A percentile compares a stretch with the other conserved stretches of the same genome.
Evolutionary conservation across 37 sponge, comb jelly and placozoan genomes (phyloP).

Genomic region (Haliclona indistincta): DNA sequence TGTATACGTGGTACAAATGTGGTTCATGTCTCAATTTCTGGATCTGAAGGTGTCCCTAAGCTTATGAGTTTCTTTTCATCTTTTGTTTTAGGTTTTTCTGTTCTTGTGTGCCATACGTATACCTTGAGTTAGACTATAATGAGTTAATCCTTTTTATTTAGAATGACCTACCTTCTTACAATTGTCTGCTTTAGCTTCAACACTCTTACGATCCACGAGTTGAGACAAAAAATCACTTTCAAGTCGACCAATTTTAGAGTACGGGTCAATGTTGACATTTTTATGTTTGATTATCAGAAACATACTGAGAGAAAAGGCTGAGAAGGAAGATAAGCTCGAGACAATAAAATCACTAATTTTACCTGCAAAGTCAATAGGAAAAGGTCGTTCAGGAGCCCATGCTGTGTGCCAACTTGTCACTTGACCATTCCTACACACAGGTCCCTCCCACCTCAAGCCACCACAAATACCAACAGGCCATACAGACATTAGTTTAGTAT

Average conservation of each 20-base stretch:
- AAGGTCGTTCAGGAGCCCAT: constrained; percentile 65
- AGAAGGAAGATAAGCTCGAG: background rate
- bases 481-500: constrained; percentile 65
- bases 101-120: constrained; percentile 86
- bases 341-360: background rate
- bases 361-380: constrained; percentile 89
- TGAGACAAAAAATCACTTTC: constrained; percentile 60
- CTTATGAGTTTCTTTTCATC: constrained; percentile 41
- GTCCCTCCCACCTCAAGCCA: constrained; percentile 84
- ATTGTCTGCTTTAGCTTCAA: background rate
- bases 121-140: constrained; percentile 21
- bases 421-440: constrained; percentile 62
- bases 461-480: constrained; percentile 91
- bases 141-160: background rate
- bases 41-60: background rate
- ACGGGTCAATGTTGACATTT: constrained; percentile 37
- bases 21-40: constrained; percentile 1
- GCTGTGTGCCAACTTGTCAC: constrained; percentile 78
- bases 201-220: constrained; percentile 5
- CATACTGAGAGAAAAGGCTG: constrained; percentile 80
- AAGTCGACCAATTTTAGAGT: constrained; percentile 58
- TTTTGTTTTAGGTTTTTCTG: constrained; percentile 70
- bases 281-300: constrained; percentile 34
- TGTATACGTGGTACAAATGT: too few relatives aligned
- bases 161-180: constrained; percentile 60